Conservation (phyloP, 2,113 vertebrate genomes). For the Grus americana region DNA sequence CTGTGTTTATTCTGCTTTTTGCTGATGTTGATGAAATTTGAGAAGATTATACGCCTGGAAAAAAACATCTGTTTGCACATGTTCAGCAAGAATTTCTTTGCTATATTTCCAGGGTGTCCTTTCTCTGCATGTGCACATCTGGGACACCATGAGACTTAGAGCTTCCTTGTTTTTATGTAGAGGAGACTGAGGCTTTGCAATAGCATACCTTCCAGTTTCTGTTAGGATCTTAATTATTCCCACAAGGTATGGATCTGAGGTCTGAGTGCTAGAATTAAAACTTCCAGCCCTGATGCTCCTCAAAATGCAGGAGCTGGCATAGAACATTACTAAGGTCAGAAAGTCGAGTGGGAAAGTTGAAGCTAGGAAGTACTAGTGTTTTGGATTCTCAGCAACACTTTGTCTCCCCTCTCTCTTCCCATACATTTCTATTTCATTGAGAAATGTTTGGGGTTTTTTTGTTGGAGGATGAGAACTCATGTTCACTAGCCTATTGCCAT, state of each 20-base stretch:
- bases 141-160: not conserved
- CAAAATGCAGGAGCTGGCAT: not conserved
- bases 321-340: not conserved
- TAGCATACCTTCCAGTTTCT: not conserved
- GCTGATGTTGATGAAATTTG: not conserved
- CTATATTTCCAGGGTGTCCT: not conserved
- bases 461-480: not conserved
- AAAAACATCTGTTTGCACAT: not conserved
- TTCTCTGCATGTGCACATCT: not conserved
- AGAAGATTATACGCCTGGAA: not conserved
- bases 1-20: constrained; percentile 4
- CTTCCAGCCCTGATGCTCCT: not conserved
- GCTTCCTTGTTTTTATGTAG: not conserved
- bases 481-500: not conserved
- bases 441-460: not conserved
- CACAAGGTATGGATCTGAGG: not conserved
- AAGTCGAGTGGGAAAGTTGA: not conserved
- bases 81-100: not conserved
- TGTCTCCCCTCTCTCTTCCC: not conserved
- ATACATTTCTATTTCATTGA: not conserved
- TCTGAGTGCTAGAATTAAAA: not conserved
- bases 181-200: not conserved
- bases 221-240: not conserved
- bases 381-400: not conserved
- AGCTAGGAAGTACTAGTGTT: not conserved